Conservation (phyloP, 2,888 invertebrate genomes). For the Sericinus montela region DNA sequence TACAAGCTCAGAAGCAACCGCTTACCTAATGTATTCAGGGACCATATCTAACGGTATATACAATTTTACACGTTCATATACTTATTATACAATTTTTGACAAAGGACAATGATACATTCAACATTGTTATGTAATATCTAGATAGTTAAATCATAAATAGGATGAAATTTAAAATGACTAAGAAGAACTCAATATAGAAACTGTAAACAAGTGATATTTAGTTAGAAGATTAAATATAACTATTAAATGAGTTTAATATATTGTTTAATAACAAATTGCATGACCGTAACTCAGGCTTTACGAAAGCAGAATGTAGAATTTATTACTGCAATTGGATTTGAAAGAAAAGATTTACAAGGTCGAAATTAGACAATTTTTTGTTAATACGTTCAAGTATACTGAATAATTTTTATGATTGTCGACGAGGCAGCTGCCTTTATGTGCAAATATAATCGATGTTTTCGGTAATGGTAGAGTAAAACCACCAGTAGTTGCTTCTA, state of each 20-base stretch:
- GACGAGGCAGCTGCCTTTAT: no score
- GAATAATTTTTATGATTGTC: no score
- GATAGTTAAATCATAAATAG: neutral
- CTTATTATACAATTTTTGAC: neutral
- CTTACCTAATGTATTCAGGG: slow-evolving; percentile 1
- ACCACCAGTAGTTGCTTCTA: neutral
- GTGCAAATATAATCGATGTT: neutral
- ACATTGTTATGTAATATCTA: neutral
- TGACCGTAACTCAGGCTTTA: neutral
- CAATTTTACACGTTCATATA: neutral
- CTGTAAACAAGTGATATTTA: no score
- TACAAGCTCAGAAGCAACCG: neutral
- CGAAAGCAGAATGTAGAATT: no score
- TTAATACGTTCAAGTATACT: no score
- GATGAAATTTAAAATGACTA: neutral
- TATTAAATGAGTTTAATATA: no score
- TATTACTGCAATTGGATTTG: no score
- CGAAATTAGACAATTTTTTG: no score
- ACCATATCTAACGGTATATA: slow-evolving; percentile 6
- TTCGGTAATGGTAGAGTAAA: neutral
- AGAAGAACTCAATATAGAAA: neutral
- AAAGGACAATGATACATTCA: slow-evolving; percentile 1
- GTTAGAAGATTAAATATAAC: no score
- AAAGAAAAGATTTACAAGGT: no score
- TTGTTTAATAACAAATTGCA: neutral